Conservation (phyloP, 2,888 invertebrate genomes). For the Oscheius sp. region DNA sequence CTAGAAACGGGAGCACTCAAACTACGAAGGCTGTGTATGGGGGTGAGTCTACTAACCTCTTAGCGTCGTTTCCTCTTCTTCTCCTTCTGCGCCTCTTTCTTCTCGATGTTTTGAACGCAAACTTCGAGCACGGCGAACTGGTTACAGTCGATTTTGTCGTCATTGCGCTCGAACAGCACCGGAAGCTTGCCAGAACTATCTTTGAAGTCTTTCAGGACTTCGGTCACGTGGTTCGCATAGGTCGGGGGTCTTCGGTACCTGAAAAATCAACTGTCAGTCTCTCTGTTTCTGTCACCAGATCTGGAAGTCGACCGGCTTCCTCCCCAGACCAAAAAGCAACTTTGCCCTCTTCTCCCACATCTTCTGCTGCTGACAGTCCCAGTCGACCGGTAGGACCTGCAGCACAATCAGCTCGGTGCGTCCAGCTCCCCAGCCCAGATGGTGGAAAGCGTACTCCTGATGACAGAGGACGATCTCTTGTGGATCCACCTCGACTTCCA, state of each 20-base stretch:
- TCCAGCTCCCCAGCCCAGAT: slow-evolving; percentile 14
- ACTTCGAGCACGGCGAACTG: not conserved
- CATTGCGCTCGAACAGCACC: too few species aligned
- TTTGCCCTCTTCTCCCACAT: not conserved
- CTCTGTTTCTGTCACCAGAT: too few species aligned
- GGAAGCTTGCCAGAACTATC: too few species aligned
- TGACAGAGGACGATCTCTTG: slow-evolving; percentile 2
- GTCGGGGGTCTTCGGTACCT: too few species aligned
- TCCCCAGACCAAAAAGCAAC: not conserved
- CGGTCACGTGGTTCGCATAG: too few species aligned
- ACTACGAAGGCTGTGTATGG: slow-evolving; percentile 40
- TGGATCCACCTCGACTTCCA: slow-evolving; percentile 2
- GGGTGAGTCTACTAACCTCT: slow-evolving; percentile 5
- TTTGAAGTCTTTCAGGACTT: too few species aligned
- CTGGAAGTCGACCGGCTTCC: slow-evolving; percentile 1
- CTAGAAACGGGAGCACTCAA: slow-evolving; percentile 61
- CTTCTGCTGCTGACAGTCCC: not conserved
- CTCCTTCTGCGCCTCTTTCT: not conserved
- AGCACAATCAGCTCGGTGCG: slow-evolving; percentile 9
- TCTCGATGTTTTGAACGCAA: slow-evolving; percentile 4
- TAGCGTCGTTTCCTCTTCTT: not conserved
- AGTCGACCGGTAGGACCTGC: slow-evolving; percentile 11
- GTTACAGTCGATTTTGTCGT: not conserved
- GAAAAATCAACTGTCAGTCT: too few species aligned
- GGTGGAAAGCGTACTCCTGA: not conserved